phyloP scores from a whole-genome alignment of 2,797 vertebrate species.

The Tarsius wallacei region DNA sequence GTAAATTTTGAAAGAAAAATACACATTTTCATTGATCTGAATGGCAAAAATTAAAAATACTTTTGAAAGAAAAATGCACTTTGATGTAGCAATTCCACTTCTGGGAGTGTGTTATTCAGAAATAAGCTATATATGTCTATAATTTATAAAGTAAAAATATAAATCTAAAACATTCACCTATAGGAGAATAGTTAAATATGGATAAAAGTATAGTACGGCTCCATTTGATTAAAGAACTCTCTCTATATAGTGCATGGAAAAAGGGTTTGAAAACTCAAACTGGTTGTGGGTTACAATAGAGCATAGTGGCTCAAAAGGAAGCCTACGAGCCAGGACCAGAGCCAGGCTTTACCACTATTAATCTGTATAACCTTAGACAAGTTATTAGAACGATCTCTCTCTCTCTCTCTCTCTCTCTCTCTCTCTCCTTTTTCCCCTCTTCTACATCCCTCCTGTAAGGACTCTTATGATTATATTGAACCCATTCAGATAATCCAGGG shows the following conservation, averaged over 20 bases:
- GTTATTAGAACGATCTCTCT: background rate
- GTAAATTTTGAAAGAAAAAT: background rate
- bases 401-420: no score
- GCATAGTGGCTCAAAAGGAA: background rate
- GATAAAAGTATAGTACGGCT: background rate
- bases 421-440: no score
- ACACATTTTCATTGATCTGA: background rate
- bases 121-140: background rate
- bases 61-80: background rate
- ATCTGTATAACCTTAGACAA: background rate
- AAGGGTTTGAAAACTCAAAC: background rate
- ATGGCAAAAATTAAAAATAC: slow-evolving; percentile 45
- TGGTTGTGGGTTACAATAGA: background rate
- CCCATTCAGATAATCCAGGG: background rate
- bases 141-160: slow-evolving; percentile 2
- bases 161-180: background rate
- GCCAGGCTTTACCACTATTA: background rate
- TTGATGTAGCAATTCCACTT: slow-evolving; percentile 8
- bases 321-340: background rate
- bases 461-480: background rate
- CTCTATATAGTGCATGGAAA: background rate
- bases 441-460: background rate
- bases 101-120: background rate
- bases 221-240: background rate
- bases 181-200: background rate